A percentile compares a stretch with the other conserved stretches of the same genome.
Evolutionary conservation across 2,888 invertebrate genomes (phyloP).

Genomic region (Lasioglossum zephyrum): DNA sequence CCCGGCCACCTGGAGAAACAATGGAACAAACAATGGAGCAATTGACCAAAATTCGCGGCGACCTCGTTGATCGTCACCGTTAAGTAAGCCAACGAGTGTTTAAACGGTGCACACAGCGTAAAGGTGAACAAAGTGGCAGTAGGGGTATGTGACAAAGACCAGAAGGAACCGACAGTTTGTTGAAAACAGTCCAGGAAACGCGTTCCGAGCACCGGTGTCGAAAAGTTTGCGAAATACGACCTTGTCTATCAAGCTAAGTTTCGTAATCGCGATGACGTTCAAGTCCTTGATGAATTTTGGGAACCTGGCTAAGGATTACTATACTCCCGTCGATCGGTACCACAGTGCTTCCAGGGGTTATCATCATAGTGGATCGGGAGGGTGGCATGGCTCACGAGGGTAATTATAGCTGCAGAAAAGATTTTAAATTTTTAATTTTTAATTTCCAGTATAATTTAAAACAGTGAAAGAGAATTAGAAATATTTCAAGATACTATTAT

Average conservation of each 20-base stretch:
- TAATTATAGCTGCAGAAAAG: constrained; percentile 10
- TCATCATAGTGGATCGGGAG: constrained; percentile 44
- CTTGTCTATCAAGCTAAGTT: not conserved
- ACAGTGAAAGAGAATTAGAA: too few species aligned
- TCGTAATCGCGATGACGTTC: constrained; percentile 74
- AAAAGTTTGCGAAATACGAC: constrained; percentile 18
- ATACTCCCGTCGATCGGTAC: constrained; percentile 70
- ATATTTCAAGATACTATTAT: too few species aligned
- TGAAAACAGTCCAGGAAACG: constrained; percentile 43
- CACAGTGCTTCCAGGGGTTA: constrained; percentile 65
- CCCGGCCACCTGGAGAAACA: not conserved
- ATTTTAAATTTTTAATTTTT: too few species aligned
- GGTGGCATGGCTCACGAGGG: constrained; percentile 64
- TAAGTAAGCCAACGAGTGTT: not conserved
- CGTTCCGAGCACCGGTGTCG: not conserved
- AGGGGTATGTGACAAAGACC: constrained; percentile 63
- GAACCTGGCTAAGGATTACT: constrained; percentile 44
- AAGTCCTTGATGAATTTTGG: constrained; percentile 72
- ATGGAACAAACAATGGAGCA: not conserved
- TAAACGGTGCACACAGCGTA: constrained; percentile 45
- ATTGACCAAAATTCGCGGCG: not conserved
- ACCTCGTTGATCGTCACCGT: not conserved
- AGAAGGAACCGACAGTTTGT: constrained; percentile 21
- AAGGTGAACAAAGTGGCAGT: constrained; percentile 53
- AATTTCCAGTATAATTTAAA: too few species aligned